These are phyloP conservation scores for Platorchestia sp. DNA, from an alignment of 1,140 invertebrate genomes.

Conservation along the genomic window DNA sequence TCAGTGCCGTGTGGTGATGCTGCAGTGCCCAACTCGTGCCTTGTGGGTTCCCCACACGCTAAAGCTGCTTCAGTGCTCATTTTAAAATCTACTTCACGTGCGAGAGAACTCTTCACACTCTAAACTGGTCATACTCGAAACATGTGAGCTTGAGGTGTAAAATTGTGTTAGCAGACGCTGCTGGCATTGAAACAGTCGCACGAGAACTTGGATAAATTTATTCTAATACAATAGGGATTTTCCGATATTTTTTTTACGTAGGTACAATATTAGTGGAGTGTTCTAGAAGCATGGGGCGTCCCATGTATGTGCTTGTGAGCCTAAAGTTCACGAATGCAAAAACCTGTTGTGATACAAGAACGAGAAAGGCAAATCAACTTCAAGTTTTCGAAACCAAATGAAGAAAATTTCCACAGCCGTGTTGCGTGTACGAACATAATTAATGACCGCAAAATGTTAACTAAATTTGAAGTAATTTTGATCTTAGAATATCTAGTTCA, in stretches of 20 bases:
- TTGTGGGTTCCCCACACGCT: background rate
- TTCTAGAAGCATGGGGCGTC: background rate
- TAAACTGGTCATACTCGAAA: background rate
- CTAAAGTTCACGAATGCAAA: background rate
- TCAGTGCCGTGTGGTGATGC: conserved; percentile 23
- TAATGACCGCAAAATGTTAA: background rate
- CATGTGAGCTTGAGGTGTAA: background rate
- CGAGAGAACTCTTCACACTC: background rate
- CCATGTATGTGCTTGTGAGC: background rate
- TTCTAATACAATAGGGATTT: background rate
- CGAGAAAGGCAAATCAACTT: background rate
- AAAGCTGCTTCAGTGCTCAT: background rate
- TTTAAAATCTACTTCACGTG: background rate
- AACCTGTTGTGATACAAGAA: background rate
- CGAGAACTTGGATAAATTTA: background rate
- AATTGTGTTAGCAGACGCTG: background rate
- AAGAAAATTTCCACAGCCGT: background rate
- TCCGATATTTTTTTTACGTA: background rate
- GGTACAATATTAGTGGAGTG: background rate
- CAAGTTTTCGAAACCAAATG: background rate
- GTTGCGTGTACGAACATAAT: background rate
- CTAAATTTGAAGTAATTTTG: background rate
- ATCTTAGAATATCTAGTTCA: background rate
- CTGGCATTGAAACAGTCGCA: background rate
- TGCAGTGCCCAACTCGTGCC: background rate